These are phyloP conservation scores for Eurytoma adleriae DNA, from an alignment of 2,888 invertebrate species.

Conservation along the genomic window DNA sequence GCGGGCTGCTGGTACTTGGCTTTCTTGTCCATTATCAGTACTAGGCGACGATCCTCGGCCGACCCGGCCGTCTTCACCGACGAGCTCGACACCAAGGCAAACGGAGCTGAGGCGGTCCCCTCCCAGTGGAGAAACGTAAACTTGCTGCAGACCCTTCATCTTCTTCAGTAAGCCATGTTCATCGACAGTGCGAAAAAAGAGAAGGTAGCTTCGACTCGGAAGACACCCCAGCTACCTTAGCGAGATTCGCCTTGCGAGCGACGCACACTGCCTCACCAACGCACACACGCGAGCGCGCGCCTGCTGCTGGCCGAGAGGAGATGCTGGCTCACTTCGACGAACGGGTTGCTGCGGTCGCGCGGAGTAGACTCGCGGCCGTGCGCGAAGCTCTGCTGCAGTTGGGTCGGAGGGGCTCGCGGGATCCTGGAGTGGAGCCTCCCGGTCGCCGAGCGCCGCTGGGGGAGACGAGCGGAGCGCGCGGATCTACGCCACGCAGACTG, in stretches of 20 bases:
- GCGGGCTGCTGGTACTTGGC: conserved; percentile 82
- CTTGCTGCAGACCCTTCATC: conserved; percentile 85
- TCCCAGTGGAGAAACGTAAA: conserved; percentile 85
- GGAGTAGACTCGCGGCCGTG: neutral
- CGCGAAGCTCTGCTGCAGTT: too few species aligned
- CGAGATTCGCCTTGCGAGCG: neutral
- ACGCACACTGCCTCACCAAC: neutral
- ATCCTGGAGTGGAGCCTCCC: conserved; percentile 10
- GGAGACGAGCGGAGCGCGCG: conserved; percentile 27
- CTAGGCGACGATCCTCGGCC: conserved; percentile 17
- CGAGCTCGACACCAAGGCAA: neutral
- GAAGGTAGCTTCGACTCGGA: conserved; percentile 2
- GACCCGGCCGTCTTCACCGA: conserved; percentile 18
- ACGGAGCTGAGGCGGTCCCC: conserved; percentile 76
- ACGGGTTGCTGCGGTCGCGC: neutral
- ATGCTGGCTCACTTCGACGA: too few species aligned
- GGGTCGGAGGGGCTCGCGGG: neutral
- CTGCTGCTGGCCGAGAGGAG: too few species aligned
- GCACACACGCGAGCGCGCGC: neutral
- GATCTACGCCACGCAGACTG: conserved; percentile 52
- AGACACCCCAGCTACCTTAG: too few species aligned
- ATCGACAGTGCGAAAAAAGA: conserved; percentile 72
- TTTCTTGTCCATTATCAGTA: conserved; percentile 86
- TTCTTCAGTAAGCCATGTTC: conserved; percentile 88
- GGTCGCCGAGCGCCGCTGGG: conserved; percentile 80